Evolutionary conservation across 2,797 vertebrate genomes (phyloP).

Genomic region (Holocentrus rufus): DNA sequence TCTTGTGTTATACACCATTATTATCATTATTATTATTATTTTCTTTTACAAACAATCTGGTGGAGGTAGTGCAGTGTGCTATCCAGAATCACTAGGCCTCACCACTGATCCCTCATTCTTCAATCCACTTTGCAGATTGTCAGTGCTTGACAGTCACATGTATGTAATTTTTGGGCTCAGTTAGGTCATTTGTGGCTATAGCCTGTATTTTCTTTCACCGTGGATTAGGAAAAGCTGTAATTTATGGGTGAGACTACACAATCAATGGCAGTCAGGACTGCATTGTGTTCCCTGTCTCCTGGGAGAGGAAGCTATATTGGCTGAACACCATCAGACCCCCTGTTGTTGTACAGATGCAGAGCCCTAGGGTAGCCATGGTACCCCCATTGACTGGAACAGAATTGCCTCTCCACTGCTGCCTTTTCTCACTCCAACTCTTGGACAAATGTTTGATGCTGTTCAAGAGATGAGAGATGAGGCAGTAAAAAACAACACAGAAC

Average conservation of each 20-base stretch:
- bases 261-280: slow-evolving; percentile 68
- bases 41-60: too few species aligned
- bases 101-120: background rate
- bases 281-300: slow-evolving; percentile 76
- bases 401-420: slow-evolving; percentile 38
- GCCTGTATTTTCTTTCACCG: slow-evolving; percentile 38
- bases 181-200: slow-evolving; percentile 37
- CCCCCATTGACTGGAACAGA: slow-evolving; percentile 60
- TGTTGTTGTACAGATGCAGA: slow-evolving; percentile 64
- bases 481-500: slow-evolving; percentile 42
- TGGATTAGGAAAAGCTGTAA: slow-evolving; percentile 58
- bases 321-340: slow-evolving; percentile 65
- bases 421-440: slow-evolving; percentile 35
- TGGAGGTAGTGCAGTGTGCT: too few species aligned
- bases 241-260: slow-evolving; percentile 67
- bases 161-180: slow-evolving; percentile 31
- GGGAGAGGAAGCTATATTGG: slow-evolving; percentile 75
- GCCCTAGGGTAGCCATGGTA: slow-evolving; percentile 75
- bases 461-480: slow-evolving; percentile 57
- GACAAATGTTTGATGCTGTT: slow-evolving; percentile 52
- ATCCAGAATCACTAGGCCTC: background rate
- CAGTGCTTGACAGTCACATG: slow-evolving; percentile 34
- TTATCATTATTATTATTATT: too few species aligned
- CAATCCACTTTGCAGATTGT: slow-evolving; percentile 2
- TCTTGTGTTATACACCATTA: too few species aligned